phyloP scores from a whole-genome alignment of 1,140 invertebrate species.

The Sminthurides bifidus region DNA sequence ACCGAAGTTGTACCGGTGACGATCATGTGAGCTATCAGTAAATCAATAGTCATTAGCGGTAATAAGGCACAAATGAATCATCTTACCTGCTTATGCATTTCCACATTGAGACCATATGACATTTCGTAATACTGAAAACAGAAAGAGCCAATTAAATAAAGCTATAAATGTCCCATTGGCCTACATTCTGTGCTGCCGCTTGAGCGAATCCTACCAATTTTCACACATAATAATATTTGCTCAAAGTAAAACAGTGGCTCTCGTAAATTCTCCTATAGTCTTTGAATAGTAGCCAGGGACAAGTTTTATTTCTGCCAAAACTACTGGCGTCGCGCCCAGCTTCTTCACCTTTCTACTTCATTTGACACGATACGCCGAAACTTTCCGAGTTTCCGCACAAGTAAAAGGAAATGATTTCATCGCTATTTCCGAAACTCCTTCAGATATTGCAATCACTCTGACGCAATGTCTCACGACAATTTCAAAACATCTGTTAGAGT shows the following conservation, averaged over 20 bases:
- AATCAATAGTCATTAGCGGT: too few relatives aligned
- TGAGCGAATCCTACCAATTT: background rate
- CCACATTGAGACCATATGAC: constrained; percentile 97
- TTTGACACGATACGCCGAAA: too few relatives aligned
- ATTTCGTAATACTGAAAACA: constrained; percentile 97
- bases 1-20: too few relatives aligned
- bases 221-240: background rate
- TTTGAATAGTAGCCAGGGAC: background rate
- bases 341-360: too few relatives aligned
- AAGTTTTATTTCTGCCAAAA: too few relatives aligned
- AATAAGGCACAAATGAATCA: too few relatives aligned
- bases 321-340: too few relatives aligned
- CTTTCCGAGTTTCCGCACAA: too few relatives aligned
- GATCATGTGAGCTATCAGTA: too few relatives aligned
- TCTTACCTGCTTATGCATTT: constrained; percentile 98
- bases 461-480: background rate
- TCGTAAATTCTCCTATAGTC: background rate
- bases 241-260: background rate
- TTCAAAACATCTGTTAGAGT: background rate
- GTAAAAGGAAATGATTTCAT: background rate
- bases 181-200: too few relatives aligned
- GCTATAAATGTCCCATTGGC: background rate
- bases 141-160: constrained; percentile 25
- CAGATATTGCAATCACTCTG: background rate
- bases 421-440: background rate